A percentile compares a stretch with the other conserved stretches of the same genome.
Evolutionary conservation across 1,140 invertebrate species (phyloP).

Genomic region (Dreissena polymorpha): DNA sequence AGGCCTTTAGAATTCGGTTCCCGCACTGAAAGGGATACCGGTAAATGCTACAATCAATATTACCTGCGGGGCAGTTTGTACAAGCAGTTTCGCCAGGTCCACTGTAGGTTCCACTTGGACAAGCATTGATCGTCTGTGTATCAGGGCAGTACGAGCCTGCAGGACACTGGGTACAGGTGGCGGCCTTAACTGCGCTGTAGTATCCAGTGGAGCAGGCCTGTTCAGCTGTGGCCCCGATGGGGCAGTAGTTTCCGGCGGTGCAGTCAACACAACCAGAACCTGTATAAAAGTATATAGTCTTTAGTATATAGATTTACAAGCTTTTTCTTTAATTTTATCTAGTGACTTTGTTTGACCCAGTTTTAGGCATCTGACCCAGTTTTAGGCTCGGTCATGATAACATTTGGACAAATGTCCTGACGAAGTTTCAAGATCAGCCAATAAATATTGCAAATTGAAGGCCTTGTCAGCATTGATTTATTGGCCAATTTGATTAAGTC

Average conservation of each 20-base stretch:
- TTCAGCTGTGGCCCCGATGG: slow-evolving; percentile 57
- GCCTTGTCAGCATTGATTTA: no score
- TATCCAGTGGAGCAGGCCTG: slow-evolving; percentile 65
- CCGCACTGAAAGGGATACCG: no score
- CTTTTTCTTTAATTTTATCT: no score
- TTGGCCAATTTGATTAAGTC: no score
- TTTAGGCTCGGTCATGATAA: no score
- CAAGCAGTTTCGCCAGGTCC: slow-evolving; percentile 60
- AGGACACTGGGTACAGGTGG: slow-evolving; percentile 68
- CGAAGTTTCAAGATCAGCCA: no score
- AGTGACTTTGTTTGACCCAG: not conserved
- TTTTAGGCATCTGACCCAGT: no score
- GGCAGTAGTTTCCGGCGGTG: slow-evolving; percentile 71
- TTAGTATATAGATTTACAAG: not conserved
- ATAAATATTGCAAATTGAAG: no score
- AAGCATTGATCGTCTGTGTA: slow-evolving; percentile 56
- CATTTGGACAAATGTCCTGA: no score
- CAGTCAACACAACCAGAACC: slow-evolving; percentile 65
- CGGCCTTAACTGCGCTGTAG: slow-evolving; percentile 68
- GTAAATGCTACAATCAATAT: no score
- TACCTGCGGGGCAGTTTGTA: slow-evolving; percentile 41
- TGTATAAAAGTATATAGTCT: slow-evolving; percentile 14
- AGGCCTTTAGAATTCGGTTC: no score
- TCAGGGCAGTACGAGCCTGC: slow-evolving; percentile 69
- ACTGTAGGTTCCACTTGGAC: slow-evolving; percentile 54